Conservation (phyloP, 2,888 invertebrate genomes). For the Gandaritis pyraliata region DNA sequence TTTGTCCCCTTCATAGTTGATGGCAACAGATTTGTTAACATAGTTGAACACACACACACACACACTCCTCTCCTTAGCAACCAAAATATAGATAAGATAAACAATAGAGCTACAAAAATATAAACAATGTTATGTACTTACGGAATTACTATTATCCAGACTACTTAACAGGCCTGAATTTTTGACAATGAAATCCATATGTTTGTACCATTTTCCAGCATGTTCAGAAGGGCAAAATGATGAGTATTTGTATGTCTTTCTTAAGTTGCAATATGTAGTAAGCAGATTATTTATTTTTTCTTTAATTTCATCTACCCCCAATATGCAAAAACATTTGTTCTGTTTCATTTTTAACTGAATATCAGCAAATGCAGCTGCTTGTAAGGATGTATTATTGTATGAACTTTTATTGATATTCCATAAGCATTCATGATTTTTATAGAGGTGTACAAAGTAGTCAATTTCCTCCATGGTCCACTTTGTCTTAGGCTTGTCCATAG, state of each 20-base stretch:
- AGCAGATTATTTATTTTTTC: slow-evolving; percentile 1
- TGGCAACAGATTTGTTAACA: too few species aligned
- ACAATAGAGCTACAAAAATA: not conserved
- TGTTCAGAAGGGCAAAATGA: not conserved
- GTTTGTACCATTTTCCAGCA: slow-evolving; percentile 17
- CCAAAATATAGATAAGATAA: not conserved
- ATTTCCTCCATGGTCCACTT: slow-evolving; percentile 14
- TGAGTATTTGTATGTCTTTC: slow-evolving; percentile 1
- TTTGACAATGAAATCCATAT: slow-evolving; percentile 15
- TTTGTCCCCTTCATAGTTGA: too few species aligned
- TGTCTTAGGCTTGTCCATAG: slow-evolving; percentile 1
- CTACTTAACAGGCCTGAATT: not conserved
- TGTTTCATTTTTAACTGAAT: slow-evolving; percentile 18
- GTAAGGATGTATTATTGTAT: not conserved
- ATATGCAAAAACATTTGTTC: not conserved
- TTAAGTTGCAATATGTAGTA: not conserved
- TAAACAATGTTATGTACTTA: not conserved
- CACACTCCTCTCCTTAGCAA: too few species aligned
- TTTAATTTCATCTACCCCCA: slow-evolving; percentile 10
- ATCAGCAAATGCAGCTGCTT: slow-evolving; percentile 14
- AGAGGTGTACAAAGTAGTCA: slow-evolving; percentile 12
- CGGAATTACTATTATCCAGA: not conserved
- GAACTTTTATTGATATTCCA: slow-evolving; percentile 14
- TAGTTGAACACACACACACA: too few species aligned
- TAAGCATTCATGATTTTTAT: slow-evolving; percentile 22